Evolutionary conservation across 1,140 invertebrate genomes (phyloP).

Genomic region (Penaeus chinensis): DNA sequence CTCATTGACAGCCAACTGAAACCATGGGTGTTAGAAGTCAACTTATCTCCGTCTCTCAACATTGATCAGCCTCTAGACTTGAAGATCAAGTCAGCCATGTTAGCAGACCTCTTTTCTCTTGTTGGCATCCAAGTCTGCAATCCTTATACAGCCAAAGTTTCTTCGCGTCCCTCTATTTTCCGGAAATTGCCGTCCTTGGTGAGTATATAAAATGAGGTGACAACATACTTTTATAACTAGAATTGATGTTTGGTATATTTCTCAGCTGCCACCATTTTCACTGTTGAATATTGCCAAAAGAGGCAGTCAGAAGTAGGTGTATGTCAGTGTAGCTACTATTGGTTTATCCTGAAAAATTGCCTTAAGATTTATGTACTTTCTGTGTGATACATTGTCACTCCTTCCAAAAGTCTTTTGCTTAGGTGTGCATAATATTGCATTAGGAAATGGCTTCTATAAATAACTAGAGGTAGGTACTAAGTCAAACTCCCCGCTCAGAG

Average conservation of each 20-base stretch:
- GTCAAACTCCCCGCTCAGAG: slow-evolving; percentile 1
- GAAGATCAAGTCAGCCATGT: slow-evolving; percentile 89
- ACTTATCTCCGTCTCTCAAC: slow-evolving; percentile 91
- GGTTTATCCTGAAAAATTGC: too few species aligned
- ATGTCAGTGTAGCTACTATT: too few species aligned
- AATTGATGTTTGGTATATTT: neutral
- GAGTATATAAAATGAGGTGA: neutral
- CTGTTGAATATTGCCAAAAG: neutral
- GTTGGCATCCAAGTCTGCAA: slow-evolving; percentile 86
- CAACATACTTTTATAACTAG: neutral
- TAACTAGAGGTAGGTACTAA: neutral
- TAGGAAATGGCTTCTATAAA: too few species aligned
- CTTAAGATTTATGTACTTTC: too few species aligned
- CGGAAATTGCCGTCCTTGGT: slow-evolving; percentile 62
- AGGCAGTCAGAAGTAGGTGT: too few species aligned
- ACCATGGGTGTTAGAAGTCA: slow-evolving; percentile 94
- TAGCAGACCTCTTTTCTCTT: slow-evolving; percentile 90
- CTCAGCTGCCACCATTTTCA: neutral
- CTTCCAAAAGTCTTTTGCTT: too few species aligned
- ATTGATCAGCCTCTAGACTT: slow-evolving; percentile 93
- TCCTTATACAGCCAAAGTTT: slow-evolving; percentile 72
- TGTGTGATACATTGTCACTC: too few species aligned
- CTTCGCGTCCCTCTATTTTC: slow-evolving; percentile 58
- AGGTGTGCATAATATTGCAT: too few species aligned
- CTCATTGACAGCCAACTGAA: slow-evolving; percentile 90